Conservation (phyloP, 2,797 vertebrate species). For the Buceros bicornis region DNA sequence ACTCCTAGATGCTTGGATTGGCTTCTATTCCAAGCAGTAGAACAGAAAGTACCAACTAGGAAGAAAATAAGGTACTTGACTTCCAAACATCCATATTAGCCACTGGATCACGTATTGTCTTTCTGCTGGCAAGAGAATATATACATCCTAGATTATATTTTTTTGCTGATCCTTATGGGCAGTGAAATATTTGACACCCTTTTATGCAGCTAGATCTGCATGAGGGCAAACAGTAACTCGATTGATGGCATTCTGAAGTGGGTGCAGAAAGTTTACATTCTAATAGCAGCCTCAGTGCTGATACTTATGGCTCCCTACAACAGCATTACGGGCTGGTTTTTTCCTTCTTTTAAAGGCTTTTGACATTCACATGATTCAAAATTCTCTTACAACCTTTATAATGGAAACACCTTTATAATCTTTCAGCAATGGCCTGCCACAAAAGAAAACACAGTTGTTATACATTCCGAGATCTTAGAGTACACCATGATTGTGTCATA, state of each 20-base stretch:
- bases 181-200: not conserved
- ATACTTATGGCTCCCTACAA: not conserved
- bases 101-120: not conserved
- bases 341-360: not conserved
- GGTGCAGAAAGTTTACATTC: not conserved
- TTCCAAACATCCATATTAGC: not conserved
- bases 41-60: not conserved
- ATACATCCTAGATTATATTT: not conserved
- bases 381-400: not conserved
- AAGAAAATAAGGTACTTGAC: not conserved
- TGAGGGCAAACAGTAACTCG: not conserved
- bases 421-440: not conserved
- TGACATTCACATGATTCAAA: slow-evolving; percentile 7
- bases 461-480: not conserved
- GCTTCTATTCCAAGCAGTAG: not conserved
- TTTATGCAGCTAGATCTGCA: not conserved
- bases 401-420: not conserved
- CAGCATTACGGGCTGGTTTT: not conserved
- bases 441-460: not conserved
- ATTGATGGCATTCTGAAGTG: not conserved
- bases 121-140: not conserved
- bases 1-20: not conserved
- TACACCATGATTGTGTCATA: not conserved
- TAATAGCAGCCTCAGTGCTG: not conserved
- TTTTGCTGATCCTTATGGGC: not conserved